Conservation (phyloP, 2,113 vertebrate species). For the rat (Rattus norvegicus) region GRCr8 NC_086026.1:95552501-95553000, state of each 20-base stretch:
- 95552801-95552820: slow-evolving; percentile 31
- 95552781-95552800: neutral
- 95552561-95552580: neutral
- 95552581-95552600: slow-evolving; percentile 6
- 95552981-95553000: slow-evolving; percentile 92
- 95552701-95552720: slow-evolving; percentile 30
- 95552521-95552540: neutral
- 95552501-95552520: neutral
- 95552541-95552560: neutral
- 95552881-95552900: neutral
- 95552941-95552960: slow-evolving; percentile 97
- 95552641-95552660: neutral
- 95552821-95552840: neutral
- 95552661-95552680: neutral
- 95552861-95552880: neutral
- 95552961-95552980: slow-evolving; percentile 91
- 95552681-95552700: neutral
- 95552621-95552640: neutral
- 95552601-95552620: neutral
- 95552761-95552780: neutral
- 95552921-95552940: slow-evolving; percentile 57
- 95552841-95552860: neutral
- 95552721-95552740: slow-evolving; percentile 47
- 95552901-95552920: neutral
- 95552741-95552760: slow-evolving; percentile 33